Base-by-base conservation (phyloP, 2,888 invertebrate genomes). In the Acleris sparsana region DNA sequence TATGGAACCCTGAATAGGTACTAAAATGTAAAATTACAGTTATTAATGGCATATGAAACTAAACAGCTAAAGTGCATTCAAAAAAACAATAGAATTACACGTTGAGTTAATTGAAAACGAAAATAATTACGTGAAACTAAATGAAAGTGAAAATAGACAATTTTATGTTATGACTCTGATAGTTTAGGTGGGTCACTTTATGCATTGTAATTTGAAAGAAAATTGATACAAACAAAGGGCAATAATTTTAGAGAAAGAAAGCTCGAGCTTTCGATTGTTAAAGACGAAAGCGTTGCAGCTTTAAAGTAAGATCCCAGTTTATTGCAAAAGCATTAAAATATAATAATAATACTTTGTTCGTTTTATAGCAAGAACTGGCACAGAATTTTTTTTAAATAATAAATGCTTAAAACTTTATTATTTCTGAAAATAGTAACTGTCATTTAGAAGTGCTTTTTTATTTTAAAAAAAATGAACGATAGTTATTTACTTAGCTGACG, bases 171-270 rank as follows among this genome's bases (percentile, higher is more conserved):
- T 13, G 39, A 39, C 13, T 3, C 11, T 39, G 13, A 33, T 33
- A 11, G 39, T 13, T 39, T 39, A 39, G 39, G 39, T 39, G 11
- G 39, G 51, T 48, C 25, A 52, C 52, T 39, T 52, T 60, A 13
- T 56, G 46, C 39, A 52, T 46, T 25, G 61, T 62, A 62, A 65
- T 65, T 65, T 60, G 55, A 51, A 62, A 61, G 56, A 56, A 61
- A 56, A 66, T 66, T 62, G 49, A 57, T 52, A 39, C 3, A 57
- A 57, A 66, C 66, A 66, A 62, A 65, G 57, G 66, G 65, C 52
- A 56, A 66, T 61, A 29, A 44, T 22, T 56, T 33, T 29, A 25
- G 16, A 17, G 55, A 65, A 46, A 49, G 65, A 52, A 65, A 55
- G 48, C 25, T 53, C 9, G 25, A 44, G 49, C 59, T 59, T 64